Evolutionary conservation across 2,888 invertebrate species (phyloP).

Genomic region (Nemotelus nigrinus): DNA sequence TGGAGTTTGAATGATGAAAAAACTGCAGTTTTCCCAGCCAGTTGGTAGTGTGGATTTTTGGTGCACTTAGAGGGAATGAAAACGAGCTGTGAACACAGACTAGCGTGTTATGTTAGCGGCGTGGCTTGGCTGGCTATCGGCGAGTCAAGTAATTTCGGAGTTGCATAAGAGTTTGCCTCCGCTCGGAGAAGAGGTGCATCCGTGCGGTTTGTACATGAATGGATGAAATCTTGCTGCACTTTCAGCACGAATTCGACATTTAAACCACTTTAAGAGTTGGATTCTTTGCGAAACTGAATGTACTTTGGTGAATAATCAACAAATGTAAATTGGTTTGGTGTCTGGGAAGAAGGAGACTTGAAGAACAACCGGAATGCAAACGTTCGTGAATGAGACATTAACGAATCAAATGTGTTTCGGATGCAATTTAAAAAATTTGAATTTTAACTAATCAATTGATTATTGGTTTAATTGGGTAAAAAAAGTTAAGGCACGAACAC

Average conservation of each 20-base stretch:
- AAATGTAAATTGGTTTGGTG: too few relatives aligned
- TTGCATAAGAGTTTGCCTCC: conserved; percentile 9
- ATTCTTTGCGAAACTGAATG: neutral
- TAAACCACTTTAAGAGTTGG: neutral
- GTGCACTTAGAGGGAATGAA: neutral
- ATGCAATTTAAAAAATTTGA: too few relatives aligned
- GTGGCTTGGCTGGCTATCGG: neutral
- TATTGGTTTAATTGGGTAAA: too few relatives aligned
- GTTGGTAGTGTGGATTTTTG: neutral
- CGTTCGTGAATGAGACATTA: too few relatives aligned
- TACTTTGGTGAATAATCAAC: neutral
- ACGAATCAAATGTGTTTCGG: too few relatives aligned
- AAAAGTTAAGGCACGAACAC: too few relatives aligned
- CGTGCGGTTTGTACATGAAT: neutral
- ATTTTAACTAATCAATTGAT: too few relatives aligned
- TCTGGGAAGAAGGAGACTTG: too few relatives aligned
- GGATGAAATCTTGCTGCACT: neutral
- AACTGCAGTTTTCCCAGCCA: neutral
- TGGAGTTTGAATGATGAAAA: neutral
- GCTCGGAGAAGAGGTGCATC: too few relatives aligned
- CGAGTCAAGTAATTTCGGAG: neutral
- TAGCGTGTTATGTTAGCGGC: too few relatives aligned
- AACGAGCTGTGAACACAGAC: neutral
- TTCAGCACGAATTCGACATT: conserved; percentile 42
- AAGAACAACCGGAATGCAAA: too few relatives aligned